Evolutionary conservation across 2,797 vertebrate species (phyloP), one percentile per base, ranked within the genome.

Genomic region (Liasis olivaceus): DNA sequence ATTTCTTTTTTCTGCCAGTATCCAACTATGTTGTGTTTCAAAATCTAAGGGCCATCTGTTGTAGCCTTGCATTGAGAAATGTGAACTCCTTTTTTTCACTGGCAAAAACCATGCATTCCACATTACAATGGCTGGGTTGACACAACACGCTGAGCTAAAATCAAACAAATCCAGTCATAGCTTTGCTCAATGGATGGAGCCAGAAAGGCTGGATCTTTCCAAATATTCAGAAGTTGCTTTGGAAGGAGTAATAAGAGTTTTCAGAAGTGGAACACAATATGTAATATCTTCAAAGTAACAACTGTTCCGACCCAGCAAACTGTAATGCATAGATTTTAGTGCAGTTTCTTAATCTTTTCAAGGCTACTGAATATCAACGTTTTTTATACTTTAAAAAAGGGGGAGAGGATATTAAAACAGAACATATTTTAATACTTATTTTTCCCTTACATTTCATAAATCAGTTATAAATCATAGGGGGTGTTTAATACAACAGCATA

Each of bases 11-110:
- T 20, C 66, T 94, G 94, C 94, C 95, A 96, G 84, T 87, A 91
- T 47, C 24, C 84, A 85, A 89, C 54, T 92, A 93, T 85, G 91
- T 93, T 94, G 92, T 90, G 93, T 59, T 95, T 94, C 91, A 86
- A 92, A 93, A 95, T 94, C 69, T 91, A 84, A 95, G 88, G 0
- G 2, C 91, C 94, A 96, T 95, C 96, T 96, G 94, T 94, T 95
- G 86, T 91, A 85, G 22, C 93, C 92, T 91, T 62, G 85, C 47
- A 11, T 47, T 22, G 36, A 81, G 36, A 81, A 81, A 47, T 81
- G 20, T 47, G 42, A 81, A 81, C 72, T 47, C 72, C 22, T 81
- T 81, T 47, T 77, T 12, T 2, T 1, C 72, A 81, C 36, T 24
- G 20, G 36, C 36, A 81, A 81, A 47, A 81, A 47, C 9, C 20